Evolutionary conservation across 2,888 invertebrate genomes (phyloP).

Genomic region (Apamea epomidion): DNA sequence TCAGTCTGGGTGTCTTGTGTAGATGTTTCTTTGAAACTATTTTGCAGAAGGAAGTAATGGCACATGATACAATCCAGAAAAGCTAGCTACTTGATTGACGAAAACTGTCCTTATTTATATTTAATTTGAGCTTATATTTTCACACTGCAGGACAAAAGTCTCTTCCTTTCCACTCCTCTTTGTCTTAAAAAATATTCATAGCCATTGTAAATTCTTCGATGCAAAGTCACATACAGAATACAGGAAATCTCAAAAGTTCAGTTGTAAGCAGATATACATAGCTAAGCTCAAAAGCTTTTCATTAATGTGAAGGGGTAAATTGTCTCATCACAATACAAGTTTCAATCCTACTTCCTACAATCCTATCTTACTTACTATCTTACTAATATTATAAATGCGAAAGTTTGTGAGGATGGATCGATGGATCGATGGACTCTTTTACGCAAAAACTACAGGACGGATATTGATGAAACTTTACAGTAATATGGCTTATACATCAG

Average conservation of each 20-base stretch:
- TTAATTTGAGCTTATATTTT: not conserved
- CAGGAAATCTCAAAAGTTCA: not conserved
- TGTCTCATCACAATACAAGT: not conserved
- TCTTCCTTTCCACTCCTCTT: not conserved
- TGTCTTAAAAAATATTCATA: not conserved
- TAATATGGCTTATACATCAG: not conserved
- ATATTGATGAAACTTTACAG: not conserved
- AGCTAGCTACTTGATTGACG: too few relatives aligned
- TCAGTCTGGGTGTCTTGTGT: not conserved
- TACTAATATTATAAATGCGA: too few relatives aligned
- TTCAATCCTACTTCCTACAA: not conserved
- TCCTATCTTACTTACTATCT: too few relatives aligned
- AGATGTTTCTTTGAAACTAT: not conserved
- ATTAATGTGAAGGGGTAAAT: not conserved
- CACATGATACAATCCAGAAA: not conserved
- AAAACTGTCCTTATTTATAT: not conserved
- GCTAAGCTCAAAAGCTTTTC: not conserved
- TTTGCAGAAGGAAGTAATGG: not conserved
- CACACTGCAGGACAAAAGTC: rapidly evolving
- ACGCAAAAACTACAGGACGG: not conserved
- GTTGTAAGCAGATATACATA: not conserved
- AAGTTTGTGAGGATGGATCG: too few relatives aligned
- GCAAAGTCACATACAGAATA: not conserved
- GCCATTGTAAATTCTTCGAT: not conserved
- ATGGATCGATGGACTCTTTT: too few relatives aligned